Evolutionary conservation across 2,113 vertebrate species (phyloP).

Genomic region (Cynoglossus semilaevis): DNA sequence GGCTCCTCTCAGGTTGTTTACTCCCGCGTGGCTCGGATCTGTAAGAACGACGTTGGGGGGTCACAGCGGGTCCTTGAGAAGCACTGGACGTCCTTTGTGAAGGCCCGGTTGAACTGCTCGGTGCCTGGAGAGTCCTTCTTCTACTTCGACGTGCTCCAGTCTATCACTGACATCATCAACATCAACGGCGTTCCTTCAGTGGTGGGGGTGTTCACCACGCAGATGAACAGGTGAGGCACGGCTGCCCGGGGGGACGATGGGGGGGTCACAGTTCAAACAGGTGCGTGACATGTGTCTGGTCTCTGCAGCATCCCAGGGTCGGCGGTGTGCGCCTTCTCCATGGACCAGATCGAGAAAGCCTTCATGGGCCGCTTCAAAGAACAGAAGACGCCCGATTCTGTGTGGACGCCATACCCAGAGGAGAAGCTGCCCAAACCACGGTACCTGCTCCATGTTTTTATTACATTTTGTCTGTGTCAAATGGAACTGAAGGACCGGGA

Average conservation of each 20-base stretch:
- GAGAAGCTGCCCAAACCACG: constrained; percentile 94
- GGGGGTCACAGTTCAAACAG: neutral
- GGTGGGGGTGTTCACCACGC: constrained; percentile 95
- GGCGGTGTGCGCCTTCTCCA: constrained; percentile 95
- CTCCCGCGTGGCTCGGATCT: constrained; percentile 96
- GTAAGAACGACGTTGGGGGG: constrained; percentile 96
- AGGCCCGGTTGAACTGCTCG: constrained; percentile 94
- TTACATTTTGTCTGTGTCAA: neutral
- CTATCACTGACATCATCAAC: constrained; percentile 92
- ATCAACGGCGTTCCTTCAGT: constrained; percentile 88
- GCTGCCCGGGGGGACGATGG: neutral
- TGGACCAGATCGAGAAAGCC: constrained; percentile 94
- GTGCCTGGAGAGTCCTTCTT: constrained; percentile 98
- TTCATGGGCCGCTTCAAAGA: constrained; percentile 96
- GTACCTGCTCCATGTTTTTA: constrained; percentile 63
- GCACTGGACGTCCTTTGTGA: constrained; percentile 98
- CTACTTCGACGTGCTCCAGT: constrained; percentile 98
- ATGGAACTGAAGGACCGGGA: too few relatives aligned
- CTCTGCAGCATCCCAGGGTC: constrained; percentile 91
- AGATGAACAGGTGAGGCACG: constrained; percentile 91
- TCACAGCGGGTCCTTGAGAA: constrained; percentile 98
- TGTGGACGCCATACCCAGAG: constrained; percentile 96
- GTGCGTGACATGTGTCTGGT: neutral
- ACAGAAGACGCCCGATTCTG: constrained; percentile 94
- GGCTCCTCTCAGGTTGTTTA: constrained; percentile 84